These are phyloP conservation scores for Rhopalosiphum nymphaeae DNA, from an alignment of 2,888 invertebrate species.

Conservation along the genomic window DNA sequence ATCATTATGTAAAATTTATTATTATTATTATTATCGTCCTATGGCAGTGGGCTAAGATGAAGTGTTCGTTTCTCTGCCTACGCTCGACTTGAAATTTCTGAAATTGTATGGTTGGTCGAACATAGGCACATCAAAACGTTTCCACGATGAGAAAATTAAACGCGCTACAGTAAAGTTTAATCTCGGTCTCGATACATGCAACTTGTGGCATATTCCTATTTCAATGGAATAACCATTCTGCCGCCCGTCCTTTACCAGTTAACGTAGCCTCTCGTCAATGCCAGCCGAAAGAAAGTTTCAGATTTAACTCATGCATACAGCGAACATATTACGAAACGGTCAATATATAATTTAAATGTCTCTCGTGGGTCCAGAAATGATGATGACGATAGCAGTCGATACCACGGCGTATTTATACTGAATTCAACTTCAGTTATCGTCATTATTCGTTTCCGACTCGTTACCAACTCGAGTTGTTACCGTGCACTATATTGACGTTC, in stretches of 20 bases:
- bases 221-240: neutral
- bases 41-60: neutral
- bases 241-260: neutral
- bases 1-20: neutral
- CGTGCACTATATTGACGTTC: neutral
- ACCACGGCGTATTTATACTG: neutral
- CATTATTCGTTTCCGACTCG: neutral
- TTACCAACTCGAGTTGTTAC: neutral
- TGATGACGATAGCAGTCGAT: neutral
- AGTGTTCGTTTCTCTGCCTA: neutral
- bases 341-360: neutral
- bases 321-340: neutral
- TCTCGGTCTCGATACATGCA: neutral
- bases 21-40: slow-evolving; percentile 23
- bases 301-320: neutral
- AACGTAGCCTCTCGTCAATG: neutral
- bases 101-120: slow-evolving; percentile 10
- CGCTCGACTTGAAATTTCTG: neutral
- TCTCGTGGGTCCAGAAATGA: neutral
- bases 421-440: neutral
- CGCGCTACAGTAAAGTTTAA: neutral
- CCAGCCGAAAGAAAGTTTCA: neutral
- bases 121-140: neutral
- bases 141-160: slow-evolving; percentile 33
- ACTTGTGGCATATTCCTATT: neutral